These are phyloP conservation scores for Leptocoma aspasia DNA, from an alignment of 2,113 vertebrate genomes.

Conservation along the genomic window DNA sequence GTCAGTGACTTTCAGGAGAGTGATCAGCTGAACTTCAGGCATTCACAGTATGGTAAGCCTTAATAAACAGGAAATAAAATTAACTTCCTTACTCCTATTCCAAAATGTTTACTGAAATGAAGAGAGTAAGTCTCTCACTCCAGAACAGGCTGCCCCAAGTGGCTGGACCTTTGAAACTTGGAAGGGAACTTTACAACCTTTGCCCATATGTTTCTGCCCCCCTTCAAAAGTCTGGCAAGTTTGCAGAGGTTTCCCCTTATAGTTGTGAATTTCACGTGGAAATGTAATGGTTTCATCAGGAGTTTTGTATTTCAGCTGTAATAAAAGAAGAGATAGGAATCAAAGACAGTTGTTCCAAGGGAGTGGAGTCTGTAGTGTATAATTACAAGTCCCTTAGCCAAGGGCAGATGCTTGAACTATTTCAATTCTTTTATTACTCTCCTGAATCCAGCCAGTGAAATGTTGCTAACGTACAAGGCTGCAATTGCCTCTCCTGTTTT, in stretches of 20 bases:
- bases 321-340: slow-evolving; percentile 37
- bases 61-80: slow-evolving; percentile 36
- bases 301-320: slow-evolving; percentile 34
- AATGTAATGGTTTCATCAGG: slow-evolving; percentile 64
- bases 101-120: slow-evolving; percentile 17
- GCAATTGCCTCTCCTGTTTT: neutral
- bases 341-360: slow-evolving; percentile 8
- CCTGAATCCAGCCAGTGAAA: slow-evolving; percentile 7
- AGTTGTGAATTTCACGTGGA: slow-evolving; percentile 61
- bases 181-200: slow-evolving; percentile 35
- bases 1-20: neutral
- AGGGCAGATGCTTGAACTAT: slow-evolving; percentile 26
- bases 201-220: slow-evolving; percentile 35
- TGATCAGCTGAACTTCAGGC: neutral
- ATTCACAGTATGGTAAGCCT: neutral
- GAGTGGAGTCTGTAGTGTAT: slow-evolving; percentile 15
- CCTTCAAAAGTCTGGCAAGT: slow-evolving; percentile 21
- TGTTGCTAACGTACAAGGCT: neutral
- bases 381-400: slow-evolving; percentile 1
- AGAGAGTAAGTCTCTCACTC: neutral
- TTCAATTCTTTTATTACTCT: slow-evolving; percentile 58
- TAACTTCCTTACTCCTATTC: neutral
- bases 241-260: slow-evolving; percentile 48
- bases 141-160: slow-evolving; percentile 4
- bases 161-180: slow-evolving; percentile 37